phyloP scores from a whole-genome alignment of 2,888 invertebrate genomes.

The Cantharis lateralis region DNA sequence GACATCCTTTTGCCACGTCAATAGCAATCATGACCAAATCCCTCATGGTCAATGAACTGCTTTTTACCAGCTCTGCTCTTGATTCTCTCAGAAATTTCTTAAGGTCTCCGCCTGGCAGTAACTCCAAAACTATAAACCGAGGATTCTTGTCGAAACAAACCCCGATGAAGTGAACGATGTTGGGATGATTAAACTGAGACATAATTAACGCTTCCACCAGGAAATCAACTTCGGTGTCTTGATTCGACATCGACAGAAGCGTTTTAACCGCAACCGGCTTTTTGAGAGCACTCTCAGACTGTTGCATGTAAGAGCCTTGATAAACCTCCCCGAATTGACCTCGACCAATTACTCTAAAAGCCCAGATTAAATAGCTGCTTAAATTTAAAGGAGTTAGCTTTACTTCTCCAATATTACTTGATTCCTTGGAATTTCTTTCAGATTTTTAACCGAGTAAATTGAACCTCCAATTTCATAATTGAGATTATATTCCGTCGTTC shows the following conservation, averaged over 20 bases:
- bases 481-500: constrained; percentile 90
- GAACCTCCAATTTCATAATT: constrained; percentile 93
- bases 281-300: constrained; percentile 78
- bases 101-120: constrained; percentile 93
- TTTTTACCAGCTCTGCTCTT: constrained; percentile 79
- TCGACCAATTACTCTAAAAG: constrained; percentile 84
- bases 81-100: constrained; percentile 94
- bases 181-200: constrained; percentile 97
- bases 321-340: constrained; percentile 99
- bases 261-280: constrained; percentile 97
- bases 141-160: constrained; percentile 97
- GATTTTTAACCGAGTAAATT: constrained; percentile 75
- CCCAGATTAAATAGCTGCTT: too few relatives aligned
- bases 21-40: constrained; percentile 85
- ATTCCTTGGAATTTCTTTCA: constrained; percentile 85
- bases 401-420: constrained; percentile 88
- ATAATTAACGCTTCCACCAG: constrained; percentile 98
- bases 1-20: constrained; percentile 93
- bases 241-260: constrained; percentile 86
- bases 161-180: constrained; percentile 95
- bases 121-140: constrained; percentile 89
- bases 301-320: constrained; percentile 85
- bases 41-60: constrained; percentile 78
- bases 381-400: background rate
- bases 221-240: constrained; percentile 94